These are phyloP conservation scores for Pristionchus arcanus DNA, from an alignment of 2,888 invertebrate species.

Conservation along the genomic window DNA sequence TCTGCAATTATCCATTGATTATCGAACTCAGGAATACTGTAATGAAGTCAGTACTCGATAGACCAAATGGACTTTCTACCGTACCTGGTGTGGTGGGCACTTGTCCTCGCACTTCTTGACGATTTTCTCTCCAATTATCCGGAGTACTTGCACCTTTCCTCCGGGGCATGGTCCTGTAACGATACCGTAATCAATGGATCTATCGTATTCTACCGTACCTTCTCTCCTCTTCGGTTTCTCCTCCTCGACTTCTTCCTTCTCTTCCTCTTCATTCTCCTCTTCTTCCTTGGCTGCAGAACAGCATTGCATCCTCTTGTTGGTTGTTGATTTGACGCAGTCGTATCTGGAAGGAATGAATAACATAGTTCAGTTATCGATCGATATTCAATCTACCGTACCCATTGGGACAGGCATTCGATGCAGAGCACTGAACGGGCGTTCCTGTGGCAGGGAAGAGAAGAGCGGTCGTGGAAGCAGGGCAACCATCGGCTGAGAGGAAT, in stretches of 20 bases:
- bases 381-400: conserved; percentile 11
- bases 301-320: conserved; percentile 52
- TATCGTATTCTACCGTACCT: conserved; percentile 19
- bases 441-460: conserved; percentile 78
- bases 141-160: conserved; percentile 74
- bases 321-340: conserved; percentile 64
- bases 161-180: conserved; percentile 71
- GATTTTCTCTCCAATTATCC: conserved; percentile 75
- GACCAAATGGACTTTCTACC: not conserved
- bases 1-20: conserved; percentile 59
- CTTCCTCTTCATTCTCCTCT: conserved; percentile 58
- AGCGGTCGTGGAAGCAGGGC: conserved; percentile 71
- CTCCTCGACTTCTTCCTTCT: conserved; percentile 32
- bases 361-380: not conserved
- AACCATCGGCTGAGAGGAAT: conserved; percentile 67
- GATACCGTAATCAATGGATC: not conserved
- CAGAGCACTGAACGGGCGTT: conserved; percentile 76
- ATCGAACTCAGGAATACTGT: not conserved
- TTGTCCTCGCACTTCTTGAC: conserved; percentile 77
- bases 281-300: conserved; percentile 20
- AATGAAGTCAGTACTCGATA: not conserved
- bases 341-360: conserved; percentile 61
- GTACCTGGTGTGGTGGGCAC: conserved; percentile 73
- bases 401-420: conserved; percentile 28
- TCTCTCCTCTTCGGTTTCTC: conserved; percentile 54